Conservation (phyloP, 2,113 vertebrate genomes). For the Oenanthe melanoleuca region DNA sequence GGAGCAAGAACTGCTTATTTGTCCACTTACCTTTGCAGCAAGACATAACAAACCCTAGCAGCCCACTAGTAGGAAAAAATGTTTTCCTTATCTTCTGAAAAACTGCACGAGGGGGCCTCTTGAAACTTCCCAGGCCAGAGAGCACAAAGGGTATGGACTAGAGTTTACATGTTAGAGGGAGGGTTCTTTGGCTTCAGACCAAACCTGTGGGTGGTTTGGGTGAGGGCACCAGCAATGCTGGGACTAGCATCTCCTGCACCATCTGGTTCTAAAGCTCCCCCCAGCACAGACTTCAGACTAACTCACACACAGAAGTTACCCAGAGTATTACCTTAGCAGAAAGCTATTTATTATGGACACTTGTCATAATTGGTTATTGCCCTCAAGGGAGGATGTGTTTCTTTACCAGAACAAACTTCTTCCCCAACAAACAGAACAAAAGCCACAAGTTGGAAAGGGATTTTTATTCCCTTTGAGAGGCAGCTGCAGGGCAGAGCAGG, state of each 20-base stretch:
- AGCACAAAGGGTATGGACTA: neutral
- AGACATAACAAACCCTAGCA: neutral
- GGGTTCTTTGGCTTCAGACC: neutral
- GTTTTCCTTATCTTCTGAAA: neutral
- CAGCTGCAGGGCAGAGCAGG: neutral
- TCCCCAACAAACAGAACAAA: neutral
- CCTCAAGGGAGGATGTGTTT: neutral
- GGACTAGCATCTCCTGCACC: neutral
- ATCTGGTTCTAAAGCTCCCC: neutral
- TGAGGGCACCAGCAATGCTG: neutral
- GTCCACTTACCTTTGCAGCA: neutral
- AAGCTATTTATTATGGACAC: slow-evolving; percentile 49
- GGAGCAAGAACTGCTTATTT: neutral
- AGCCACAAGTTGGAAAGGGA: neutral
- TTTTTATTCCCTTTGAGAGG: neutral
- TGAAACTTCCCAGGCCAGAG: neutral
- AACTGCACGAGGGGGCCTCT: neutral
- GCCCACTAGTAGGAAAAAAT: neutral
- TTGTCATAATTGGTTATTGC: neutral
- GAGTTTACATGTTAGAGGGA: neutral
- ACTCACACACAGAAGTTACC: neutral
- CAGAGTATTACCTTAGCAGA: slow-evolving; percentile 12
- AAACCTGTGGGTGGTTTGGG: neutral
- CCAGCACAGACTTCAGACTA: neutral
- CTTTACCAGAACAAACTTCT: neutral